Evolutionary conservation across 2,113 vertebrate species (phyloP), one percentile per base, ranked within the genome.

Genomic region (Poeciliopsis turrubarensis): DNA sequence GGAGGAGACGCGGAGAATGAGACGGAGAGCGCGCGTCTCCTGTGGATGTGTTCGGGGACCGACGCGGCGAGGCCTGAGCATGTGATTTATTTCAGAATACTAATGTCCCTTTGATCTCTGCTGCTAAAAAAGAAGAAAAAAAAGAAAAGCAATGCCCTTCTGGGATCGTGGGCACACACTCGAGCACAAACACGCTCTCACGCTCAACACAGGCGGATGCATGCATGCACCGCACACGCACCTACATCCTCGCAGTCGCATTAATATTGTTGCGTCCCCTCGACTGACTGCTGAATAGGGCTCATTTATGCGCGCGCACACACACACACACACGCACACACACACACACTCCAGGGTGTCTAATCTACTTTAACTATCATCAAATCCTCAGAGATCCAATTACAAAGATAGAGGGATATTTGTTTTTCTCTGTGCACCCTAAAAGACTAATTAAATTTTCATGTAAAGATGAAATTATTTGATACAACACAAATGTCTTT

Each of bases 21-120:
- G 83, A 83, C 68, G 72, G 62, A 66, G 84, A 37, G 80, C 66
- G 83, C 87, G 89, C 83, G 84, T 85, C 81, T 89, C 84, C 60
- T 77, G 89, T 86, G 87, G 83, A 82, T 90, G 91, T 91, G 89
- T 87, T 92, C 86, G 87, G 90, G 89, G 91, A 90, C 89, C 73
- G 70, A 79, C 87, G 84, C 75, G 77, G 83, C 83, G 86, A 87
- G 86, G 88, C 81, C 86, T 61, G 88, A 78, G 86, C 87, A 87
- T 91, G 87, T 93, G 91, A 91, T 94, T 92, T 91, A 90, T 92
- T 93, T 93, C 90, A 90, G 91, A 92, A 93, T 92, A 92, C 89
- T 93, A 93, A 93, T 92, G 91, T 90, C 81, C 80, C 89, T 95
- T 91, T 93, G 90, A 93, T 93, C 92, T 94, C 77, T 84, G 81